Evolutionary conservation across 2,888 invertebrate genomes (phyloP).

Genomic region (Spatulosminthurus flaviceps): DNA sequence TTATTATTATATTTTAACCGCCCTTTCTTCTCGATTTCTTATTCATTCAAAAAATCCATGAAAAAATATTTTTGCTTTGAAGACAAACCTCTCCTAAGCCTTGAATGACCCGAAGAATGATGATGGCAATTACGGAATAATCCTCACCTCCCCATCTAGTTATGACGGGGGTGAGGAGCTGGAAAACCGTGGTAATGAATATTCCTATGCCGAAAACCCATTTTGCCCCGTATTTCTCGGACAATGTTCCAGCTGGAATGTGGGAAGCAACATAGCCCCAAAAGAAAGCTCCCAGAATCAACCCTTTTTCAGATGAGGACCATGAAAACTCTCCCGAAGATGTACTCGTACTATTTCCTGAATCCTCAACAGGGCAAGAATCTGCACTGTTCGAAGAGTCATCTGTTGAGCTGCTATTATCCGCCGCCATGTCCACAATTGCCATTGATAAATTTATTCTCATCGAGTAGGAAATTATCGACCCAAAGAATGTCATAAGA

Average conservation of each 20-base stretch:
- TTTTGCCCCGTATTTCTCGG: slow-evolving; percentile 86
- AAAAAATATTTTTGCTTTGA: no score
- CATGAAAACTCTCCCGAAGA: slow-evolving; percentile 51
- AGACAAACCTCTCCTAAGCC: slow-evolving; percentile 88
- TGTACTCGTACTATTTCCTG: background rate
- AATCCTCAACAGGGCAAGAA: background rate
- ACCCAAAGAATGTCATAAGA: slow-evolving; percentile 47
- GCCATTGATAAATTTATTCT: slow-evolving; percentile 18
- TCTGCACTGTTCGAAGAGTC: slow-evolving; percentile 70
- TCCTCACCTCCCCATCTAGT: slow-evolving; percentile 73
- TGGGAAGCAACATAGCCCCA: slow-evolving; percentile 87
- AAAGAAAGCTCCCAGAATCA: slow-evolving; percentile 73
- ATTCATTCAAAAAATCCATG: no score
- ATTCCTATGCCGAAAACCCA: slow-evolving; percentile 84
- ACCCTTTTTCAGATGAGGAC: slow-evolving; percentile 54
- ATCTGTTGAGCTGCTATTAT: background rate
- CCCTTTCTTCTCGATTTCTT: no score
- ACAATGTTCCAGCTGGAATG: slow-evolving; percentile 81
- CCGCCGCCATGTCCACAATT: background rate
- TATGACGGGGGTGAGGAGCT: slow-evolving; percentile 80
- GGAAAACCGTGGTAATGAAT: slow-evolving; percentile 82
- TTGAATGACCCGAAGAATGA: slow-evolving; percentile 78
- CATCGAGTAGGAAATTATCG: slow-evolving; percentile 44
- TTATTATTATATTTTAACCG: no score
- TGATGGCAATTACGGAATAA: slow-evolving; percentile 72